Conservation (phyloP, 2,797 vertebrate genomes). For the Clamator glandarius region DNA sequence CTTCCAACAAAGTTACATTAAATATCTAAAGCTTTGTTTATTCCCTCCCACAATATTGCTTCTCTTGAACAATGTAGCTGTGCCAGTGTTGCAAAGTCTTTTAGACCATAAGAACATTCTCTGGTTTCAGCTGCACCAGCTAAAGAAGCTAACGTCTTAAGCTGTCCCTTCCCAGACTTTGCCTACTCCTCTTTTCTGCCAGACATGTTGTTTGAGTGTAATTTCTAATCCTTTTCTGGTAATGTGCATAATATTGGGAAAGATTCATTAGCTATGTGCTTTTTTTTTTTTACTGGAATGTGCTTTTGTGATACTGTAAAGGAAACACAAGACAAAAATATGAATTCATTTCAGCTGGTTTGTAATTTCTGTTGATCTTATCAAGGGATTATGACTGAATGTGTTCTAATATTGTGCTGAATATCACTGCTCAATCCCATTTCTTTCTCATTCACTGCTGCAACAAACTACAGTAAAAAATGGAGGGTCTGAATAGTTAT, state of each 20-base stretch:
- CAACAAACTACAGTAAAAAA: background rate
- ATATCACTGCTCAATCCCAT: background rate
- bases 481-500: background rate
- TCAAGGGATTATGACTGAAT: accelerated
- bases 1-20: background rate
- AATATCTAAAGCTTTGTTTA: background rate
- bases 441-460: background rate
- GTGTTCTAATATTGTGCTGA: background rate
- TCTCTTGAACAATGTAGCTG: background rate
- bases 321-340: background rate
- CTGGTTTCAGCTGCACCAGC: background rate
- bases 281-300: no score
- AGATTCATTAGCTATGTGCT: background rate
- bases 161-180: background rate
- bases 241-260: background rate
- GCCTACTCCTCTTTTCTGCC: background rate
- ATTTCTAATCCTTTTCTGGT: background rate
- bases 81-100: background rate
- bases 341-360: background rate
- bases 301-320: background rate
- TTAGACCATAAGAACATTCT: background rate
- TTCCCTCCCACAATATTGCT: accelerated
- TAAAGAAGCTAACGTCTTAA: background rate
- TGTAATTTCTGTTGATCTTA: background rate
- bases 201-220: background rate